Base-by-base conservation (phyloP, 1,140 invertebrate genomes). In the Drosophila ogumai region DNA sequence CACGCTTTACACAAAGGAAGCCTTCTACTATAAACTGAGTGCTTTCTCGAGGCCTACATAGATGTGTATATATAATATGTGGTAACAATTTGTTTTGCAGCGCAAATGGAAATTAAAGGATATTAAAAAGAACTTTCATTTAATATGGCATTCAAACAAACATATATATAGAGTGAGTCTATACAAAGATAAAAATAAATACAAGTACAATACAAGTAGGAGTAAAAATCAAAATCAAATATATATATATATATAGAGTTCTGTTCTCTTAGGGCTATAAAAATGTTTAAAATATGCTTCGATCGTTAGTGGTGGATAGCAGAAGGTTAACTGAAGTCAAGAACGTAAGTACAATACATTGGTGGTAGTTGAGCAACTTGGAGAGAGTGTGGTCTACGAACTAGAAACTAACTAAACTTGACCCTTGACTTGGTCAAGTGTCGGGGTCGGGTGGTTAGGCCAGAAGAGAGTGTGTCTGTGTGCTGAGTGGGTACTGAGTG, bases 341-440 rank as follows among this genome's bases (percentile, higher is more conserved):
- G 74, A 79, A 80, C 71, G 76, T 88, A 84, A 90, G 82, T 87
- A 85, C 64, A 82, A 69, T 66, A 60, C 66, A 58, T 78, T 54
- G 63, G 67, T 76, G 75, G 78, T 82, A 69, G 73, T 88, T 90
- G 85, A 88, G 84, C 84, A 88, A 88, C 84, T 84, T 88, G 84
- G 84, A 88, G 82, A 78, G 64, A 79, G 81, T 73, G 44, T 63
- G 38, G 60, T 50, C 50, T 85, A 79, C 28, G 31, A 75, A 76
- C 79, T 87, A 85, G 50, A 58, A 82, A 78, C 81, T 82, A 88
- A 80, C 61, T 68, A 86, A 79, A 74, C 67, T 84, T 87, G 65
- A 82, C 82, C 3, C 52, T 90, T 84, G 84, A 88, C 84, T 88
- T 88, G 85, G 84, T 88, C 84, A 88, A 84, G 80, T 80, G 79